These are phyloP conservation scores for Merodon equestris DNA, from an alignment of 2,888 invertebrate genomes.

Conservation along the genomic window DNA sequence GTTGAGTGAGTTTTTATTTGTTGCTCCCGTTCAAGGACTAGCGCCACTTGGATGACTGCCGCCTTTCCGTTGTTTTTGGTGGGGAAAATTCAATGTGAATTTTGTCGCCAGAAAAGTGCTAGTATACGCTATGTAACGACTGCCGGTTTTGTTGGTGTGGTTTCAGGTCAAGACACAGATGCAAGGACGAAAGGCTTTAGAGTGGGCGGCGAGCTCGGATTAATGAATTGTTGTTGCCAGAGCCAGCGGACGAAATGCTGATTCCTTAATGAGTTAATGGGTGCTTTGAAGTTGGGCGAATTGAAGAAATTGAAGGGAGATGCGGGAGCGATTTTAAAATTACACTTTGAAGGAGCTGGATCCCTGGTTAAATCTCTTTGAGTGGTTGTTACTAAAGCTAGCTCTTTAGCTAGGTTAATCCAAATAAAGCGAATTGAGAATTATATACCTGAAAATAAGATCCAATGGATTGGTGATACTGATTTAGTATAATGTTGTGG, in stretches of 20 bases:
- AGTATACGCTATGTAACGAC: conserved; percentile 15
- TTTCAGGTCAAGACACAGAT: neutral
- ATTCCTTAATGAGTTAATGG: conserved; percentile 3
- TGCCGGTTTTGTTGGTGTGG: conserved; percentile 1
- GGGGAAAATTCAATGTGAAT: conserved; percentile 56
- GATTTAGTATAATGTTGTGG: no score
- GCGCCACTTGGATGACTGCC: conserved; percentile 23
- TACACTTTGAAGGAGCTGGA: no score
- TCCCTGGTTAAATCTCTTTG: no score
- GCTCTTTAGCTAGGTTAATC: no score
- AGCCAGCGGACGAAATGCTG: conserved; percentile 9
- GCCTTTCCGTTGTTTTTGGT: conserved; percentile 31
- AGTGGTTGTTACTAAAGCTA: no score
- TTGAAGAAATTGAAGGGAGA: no score
- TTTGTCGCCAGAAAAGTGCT: conserved; percentile 35
- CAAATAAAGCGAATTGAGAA: no score
- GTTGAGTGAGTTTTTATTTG: conserved; percentile 25
- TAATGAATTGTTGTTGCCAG: conserved; percentile 33
- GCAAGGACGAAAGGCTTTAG: conserved; percentile 23
- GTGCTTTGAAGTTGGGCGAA: no score
- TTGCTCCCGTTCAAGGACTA: conserved; percentile 39
- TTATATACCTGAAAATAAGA: no score
- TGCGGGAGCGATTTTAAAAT: no score
- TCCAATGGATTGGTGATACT: no score
- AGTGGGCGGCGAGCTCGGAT: neutral